Conservation (phyloP, 2,888 invertebrate genomes). For the Empis stercorea region DNA sequence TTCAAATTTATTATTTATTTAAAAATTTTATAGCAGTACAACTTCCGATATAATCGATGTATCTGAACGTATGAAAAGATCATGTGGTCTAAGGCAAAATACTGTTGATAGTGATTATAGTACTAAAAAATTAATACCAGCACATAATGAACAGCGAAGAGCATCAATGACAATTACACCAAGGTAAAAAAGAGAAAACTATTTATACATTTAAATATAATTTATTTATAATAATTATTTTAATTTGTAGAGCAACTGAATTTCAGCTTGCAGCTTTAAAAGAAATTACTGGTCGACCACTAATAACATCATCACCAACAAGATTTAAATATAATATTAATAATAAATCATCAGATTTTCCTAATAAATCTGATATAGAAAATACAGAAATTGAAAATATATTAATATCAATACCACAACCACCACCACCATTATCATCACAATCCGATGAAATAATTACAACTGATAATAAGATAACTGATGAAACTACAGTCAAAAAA, state of each 20-base stretch:
- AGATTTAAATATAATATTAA: conserved; percentile 3
- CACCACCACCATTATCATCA: too few relatives aligned
- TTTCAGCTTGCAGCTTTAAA: not conserved
- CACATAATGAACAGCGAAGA: conserved; percentile 31
- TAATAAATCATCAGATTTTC: not conserved
- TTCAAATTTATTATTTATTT: too few relatives aligned
- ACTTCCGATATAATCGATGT: conserved; percentile 56
- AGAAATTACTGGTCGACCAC: conserved; percentile 1
- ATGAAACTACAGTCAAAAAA: not conserved
- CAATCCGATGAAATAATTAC: not conserved
- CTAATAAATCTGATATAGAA: not conserved
- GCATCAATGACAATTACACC: conserved; percentile 33
- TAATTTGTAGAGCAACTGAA: not conserved
- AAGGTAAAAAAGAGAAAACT: too few relatives aligned
- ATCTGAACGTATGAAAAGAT: conserved; percentile 47
- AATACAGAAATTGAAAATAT: not conserved
- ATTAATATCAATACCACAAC: conserved; percentile 3
- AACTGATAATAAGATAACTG: not conserved
- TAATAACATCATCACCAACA: conserved; percentile 22
- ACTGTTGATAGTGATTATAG: conserved; percentile 50
- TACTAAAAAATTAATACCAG: conserved; percentile 31
- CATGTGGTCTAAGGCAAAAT: conserved; percentile 51
- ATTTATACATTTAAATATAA: conserved; percentile 3
- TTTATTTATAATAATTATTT: not conserved
- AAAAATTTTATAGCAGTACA: too few relatives aligned